Evolutionary conservation across 1,140 invertebrate genomes (phyloP).

Genomic region (Platyscapa corneri): DNA sequence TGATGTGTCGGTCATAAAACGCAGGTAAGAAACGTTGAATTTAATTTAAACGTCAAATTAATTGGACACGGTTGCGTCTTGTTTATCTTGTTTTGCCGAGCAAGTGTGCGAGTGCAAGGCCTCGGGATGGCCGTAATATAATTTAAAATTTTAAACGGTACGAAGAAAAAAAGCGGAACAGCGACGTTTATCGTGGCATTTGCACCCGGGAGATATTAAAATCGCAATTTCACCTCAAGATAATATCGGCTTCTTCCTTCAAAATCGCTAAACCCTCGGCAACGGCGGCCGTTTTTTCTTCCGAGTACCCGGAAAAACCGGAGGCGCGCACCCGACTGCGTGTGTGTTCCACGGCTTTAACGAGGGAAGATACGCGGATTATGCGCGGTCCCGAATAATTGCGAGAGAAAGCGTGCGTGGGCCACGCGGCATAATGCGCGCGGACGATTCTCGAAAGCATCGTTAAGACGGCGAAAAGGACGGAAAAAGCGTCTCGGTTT

Average conservation of each 20-base stretch:
- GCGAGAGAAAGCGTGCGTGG: background rate
- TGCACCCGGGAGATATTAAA: no score
- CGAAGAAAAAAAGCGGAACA: background rate
- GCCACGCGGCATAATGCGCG: background rate
- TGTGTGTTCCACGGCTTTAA: background rate
- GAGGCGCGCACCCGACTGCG: no score
- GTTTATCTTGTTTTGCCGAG: no score
- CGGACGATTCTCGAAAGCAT: slow-evolving; percentile 44
- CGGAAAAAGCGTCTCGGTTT: background rate
- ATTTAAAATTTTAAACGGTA: background rate
- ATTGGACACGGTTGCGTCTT: no score
- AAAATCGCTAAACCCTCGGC: background rate
- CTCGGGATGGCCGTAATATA: background rate
- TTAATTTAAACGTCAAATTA: no score
- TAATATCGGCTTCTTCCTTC: background rate
- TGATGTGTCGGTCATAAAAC: no score
- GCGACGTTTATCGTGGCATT: background rate
- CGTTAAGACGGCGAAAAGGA: slow-evolving; percentile 40
- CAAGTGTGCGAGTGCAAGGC: background rate
- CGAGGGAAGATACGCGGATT: background rate
- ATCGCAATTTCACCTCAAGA: background rate
- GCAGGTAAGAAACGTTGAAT: no score
- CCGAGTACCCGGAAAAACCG: background rate
- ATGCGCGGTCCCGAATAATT: background rate
- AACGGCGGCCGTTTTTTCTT: no score